These are phyloP conservation scores for Perithous albicinctus DNA, from an alignment of 2,888 invertebrate genomes.

Conservation along the genomic window DNA sequence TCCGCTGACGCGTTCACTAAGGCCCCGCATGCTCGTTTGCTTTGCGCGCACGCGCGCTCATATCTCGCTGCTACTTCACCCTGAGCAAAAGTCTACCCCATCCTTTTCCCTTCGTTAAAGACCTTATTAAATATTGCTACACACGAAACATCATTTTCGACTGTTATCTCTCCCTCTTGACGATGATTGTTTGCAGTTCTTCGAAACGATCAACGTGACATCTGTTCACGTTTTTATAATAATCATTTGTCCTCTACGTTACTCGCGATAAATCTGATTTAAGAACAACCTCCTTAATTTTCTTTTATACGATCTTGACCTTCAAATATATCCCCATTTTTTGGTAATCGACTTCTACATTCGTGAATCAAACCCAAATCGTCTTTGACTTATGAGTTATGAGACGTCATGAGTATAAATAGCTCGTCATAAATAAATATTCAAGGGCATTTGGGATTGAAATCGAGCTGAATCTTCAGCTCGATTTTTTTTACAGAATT, in stretches of 20 bases:
- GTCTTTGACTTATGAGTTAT: too few species aligned
- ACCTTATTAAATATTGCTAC: slow-evolving; percentile 82
- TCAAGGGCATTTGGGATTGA: too few species aligned
- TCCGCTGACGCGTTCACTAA: slow-evolving; percentile 83
- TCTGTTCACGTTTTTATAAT: not conserved
- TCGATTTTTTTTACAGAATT: too few species aligned
- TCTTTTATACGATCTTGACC: too few species aligned
- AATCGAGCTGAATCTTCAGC: too few species aligned
- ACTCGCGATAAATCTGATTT: not conserved
- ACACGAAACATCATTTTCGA: slow-evolving; percentile 76
- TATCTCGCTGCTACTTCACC: slow-evolving; percentile 79
- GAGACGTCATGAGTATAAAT: too few species aligned
- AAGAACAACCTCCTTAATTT: too few species aligned
- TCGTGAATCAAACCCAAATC: too few species aligned
- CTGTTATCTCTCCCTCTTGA: not conserved
- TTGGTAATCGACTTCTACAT: too few species aligned
- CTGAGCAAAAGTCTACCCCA: slow-evolving; percentile 76
- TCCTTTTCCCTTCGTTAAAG: slow-evolving; percentile 77
- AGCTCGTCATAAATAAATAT: too few species aligned
- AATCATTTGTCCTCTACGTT: not conserved
- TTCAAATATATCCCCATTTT: too few species aligned
- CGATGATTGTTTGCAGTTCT: slow-evolving; percentile 46
- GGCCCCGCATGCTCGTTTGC: slow-evolving; percentile 76
- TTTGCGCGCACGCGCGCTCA: slow-evolving; percentile 41
- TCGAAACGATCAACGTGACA: not conserved